These are phyloP conservation scores for Malachius bipustulatus DNA, from an alignment of 2,888 invertebrate species.

Conservation along the genomic window DNA sequence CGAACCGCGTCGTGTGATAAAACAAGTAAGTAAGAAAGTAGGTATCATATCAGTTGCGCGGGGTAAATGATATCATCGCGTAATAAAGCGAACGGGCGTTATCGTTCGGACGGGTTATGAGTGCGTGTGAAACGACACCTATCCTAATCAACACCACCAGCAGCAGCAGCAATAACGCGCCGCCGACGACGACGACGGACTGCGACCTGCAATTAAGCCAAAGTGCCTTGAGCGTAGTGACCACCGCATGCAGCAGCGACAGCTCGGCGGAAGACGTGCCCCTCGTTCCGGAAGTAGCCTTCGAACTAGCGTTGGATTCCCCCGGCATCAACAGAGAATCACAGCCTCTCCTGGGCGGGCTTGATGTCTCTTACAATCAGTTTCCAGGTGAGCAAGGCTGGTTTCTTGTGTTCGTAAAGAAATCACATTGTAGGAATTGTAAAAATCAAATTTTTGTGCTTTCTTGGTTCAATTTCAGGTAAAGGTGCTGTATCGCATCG, in stretches of 20 bases:
- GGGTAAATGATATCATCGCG: conserved; percentile 12
- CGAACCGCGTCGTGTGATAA: too few relatives aligned
- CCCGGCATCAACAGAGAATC: conserved; percentile 79
- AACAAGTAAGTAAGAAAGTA: too few relatives aligned
- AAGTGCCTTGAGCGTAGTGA: conserved; percentile 27
- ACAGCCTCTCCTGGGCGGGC: conserved; percentile 84
- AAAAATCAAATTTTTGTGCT: too few relatives aligned
- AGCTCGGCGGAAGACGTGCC: conserved; percentile 53
- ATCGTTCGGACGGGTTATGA: conserved; percentile 30
- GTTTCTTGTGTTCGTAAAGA: neutral
- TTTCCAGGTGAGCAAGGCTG: conserved; percentile 62
- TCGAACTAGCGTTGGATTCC: conserved; percentile 74
- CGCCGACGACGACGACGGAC: too few relatives aligned
- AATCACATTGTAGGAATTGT: too few relatives aligned
- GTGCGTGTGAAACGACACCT: conserved; percentile 34
- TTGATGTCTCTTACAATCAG: conserved; percentile 67
- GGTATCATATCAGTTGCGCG: too few relatives aligned
- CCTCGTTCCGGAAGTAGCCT: conserved; percentile 72
- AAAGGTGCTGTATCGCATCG: too few relatives aligned
- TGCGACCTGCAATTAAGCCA: conserved; percentile 32
- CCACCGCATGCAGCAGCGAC: conserved; percentile 24
- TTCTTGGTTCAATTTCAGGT: too few relatives aligned
- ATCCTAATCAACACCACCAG: conserved; percentile 35
- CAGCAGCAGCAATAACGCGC: too few relatives aligned
- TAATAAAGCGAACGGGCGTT: conserved; percentile 5